These are phyloP conservation scores for Aegotheles bennettii DNA, from an alignment of 2,113 vertebrate genomes.

Conservation along the genomic window DNA sequence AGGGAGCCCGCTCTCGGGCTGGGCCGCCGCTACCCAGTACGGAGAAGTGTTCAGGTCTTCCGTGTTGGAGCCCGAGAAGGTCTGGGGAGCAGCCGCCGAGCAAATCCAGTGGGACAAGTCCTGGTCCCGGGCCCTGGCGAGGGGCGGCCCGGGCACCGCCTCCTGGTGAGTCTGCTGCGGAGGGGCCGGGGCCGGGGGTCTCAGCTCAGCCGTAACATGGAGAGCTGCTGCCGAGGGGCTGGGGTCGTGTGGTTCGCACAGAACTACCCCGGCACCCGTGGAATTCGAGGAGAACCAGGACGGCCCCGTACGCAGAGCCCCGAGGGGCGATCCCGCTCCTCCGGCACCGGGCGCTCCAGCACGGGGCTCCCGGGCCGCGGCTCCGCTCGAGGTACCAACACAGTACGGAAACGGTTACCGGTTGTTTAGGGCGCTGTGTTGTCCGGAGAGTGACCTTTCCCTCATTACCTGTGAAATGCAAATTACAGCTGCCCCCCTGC, in stretches of 20 bases:
- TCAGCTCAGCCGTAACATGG: background rate
- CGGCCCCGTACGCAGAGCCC: no score
- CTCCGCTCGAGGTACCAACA: no score
- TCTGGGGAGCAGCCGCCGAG: constrained; percentile 68
- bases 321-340: no score
- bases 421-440: no score
- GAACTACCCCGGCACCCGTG: fast-evolving
- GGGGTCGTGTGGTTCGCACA: fast-evolving
- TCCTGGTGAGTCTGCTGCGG: constrained; percentile 64
- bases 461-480: no score
- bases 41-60: constrained; percentile 53
- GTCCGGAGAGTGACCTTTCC: no score
- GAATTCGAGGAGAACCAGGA: no score
- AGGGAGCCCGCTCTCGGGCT: background rate
- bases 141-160: background rate
- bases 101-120: constrained; percentile 72
- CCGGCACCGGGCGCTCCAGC: no score
- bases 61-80: constrained; percentile 59
- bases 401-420: no score
- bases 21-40: constrained; percentile 16
- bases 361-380: no score
- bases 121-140: constrained; percentile 67
- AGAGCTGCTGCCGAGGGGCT: background rate
- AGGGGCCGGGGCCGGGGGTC: background rate
- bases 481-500: no score